Evolutionary conservation across 2,888 invertebrate species (phyloP), one percentile per base, ranked within the genome.

Genomic region (Pseudeuparius sepicola): DNA sequence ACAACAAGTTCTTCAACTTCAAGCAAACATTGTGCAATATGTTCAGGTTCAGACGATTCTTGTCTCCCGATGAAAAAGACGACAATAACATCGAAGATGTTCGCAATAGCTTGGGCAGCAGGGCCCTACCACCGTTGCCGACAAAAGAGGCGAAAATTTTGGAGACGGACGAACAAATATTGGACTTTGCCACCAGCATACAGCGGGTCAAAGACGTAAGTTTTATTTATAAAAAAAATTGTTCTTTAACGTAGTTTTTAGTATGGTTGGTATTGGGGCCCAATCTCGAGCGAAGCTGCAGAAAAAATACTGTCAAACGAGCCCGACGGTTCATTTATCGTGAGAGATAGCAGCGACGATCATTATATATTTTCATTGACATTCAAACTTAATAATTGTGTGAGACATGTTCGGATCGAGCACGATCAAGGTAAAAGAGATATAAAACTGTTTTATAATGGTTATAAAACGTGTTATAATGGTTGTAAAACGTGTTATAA

Each of bases 211-310:
- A 90, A 72, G 88, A 90, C 67, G 89, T 89, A 68, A 74, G 84
- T 74, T 37, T 13, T 11, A 18, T 36, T 34, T 15, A 12, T 31
- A 11, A 14, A 12, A 26, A 4, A 15, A 38, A 24, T 24, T 25
- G 11, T 3, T 23, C 14, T 24, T 9, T 10, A 23, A 12, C 40
- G 41, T 44, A 44, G 37, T 53, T 69, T 61, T 46, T 59, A 89
- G 88, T 89, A 85, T 59, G 90, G 89, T 25, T 92, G 92, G 92
- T 92, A 92, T 59, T 92, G 92, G 92, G 92, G 92, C 40, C 89
- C 90, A 18, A 75, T 92, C 53, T 86, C 88, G 14, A 85, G 88
- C 34, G 88, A 89, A 61, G 81, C 84, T 39, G 90, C 92, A 2
- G 92, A 92, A 60, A 88, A 87, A 64, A 81, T 92, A 43, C 67